Conservation (phyloP, 35 echinoderm and acorn worm species). For the Acanthaster planci region DNA sequence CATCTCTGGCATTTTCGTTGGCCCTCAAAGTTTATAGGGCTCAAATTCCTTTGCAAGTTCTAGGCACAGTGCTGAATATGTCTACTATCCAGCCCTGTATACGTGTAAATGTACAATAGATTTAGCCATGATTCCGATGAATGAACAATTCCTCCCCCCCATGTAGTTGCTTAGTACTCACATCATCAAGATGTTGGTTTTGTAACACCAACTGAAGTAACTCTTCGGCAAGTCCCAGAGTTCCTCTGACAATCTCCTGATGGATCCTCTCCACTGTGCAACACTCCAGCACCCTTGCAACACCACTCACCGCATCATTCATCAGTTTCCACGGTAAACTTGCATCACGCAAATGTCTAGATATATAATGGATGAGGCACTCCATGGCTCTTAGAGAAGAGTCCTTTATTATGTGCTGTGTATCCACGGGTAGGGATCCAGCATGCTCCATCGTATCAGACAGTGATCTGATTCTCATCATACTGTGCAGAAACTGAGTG, state of each 20-base stretch:
- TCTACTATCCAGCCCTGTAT: too few species aligned
- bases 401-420: background rate
- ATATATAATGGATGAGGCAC: background rate
- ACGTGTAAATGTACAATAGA: too few species aligned
- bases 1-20: too few species aligned
- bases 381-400: background rate
- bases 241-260: background rate
- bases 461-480: slow-evolving; percentile 18
- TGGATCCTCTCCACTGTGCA: background rate
- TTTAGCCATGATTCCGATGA: too few species aligned
- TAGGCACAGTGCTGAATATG: too few species aligned
- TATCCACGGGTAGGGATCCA: background rate
- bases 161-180: background rate
- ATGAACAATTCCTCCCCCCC: background rate
- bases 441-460: background rate
- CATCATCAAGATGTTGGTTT: background rate
- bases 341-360: background rate
- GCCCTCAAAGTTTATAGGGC: too few species aligned
- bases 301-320: slow-evolving; percentile 18
- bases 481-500: slow-evolving; percentile 40
- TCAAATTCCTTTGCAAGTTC: too few species aligned
- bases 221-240: background rate
- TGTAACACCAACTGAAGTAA: slow-evolving; percentile 4
- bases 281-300: background rate
- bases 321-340: background rate